These are phyloP conservation scores for Pachycephala philippinensis DNA, from an alignment of 2,113 vertebrate genomes.

Conservation along the genomic window DNA sequence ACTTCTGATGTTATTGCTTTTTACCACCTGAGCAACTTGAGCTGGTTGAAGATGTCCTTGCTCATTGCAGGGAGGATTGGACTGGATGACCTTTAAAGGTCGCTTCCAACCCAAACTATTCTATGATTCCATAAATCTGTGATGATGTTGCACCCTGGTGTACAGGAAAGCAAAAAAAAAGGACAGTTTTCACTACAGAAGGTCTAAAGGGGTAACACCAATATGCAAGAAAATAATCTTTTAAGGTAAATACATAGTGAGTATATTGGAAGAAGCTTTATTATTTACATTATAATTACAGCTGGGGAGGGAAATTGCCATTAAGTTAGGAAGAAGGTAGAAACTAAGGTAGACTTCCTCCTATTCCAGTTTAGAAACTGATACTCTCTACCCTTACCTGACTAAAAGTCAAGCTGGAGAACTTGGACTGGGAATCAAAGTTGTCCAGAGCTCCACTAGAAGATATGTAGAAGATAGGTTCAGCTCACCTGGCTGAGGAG, in stretches of 20 bases:
- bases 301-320: neutral
- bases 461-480: neutral
- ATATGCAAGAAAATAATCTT: neutral
- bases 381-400: neutral
- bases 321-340: neutral
- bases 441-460: neutral
- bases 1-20: neutral
- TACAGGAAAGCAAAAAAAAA: neutral
- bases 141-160: neutral
- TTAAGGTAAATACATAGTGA: neutral
- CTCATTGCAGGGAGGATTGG: neutral
- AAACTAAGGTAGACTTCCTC: neutral
- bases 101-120: neutral
- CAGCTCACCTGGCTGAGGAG: neutral
- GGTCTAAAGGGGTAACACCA: neutral
- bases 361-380: neutral
- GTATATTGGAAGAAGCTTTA: neutral
- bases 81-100: neutral
- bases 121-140: neutral
- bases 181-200: neutral
- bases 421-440: neutral
- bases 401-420: neutral
- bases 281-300: neutral
- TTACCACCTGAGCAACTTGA: neutral
- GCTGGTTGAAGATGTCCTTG: neutral